Evolutionary conservation across 2,888 invertebrate genomes (phyloP), one percentile per base, ranked within the genome.

Genomic region (Pterostichus niger): DNA sequence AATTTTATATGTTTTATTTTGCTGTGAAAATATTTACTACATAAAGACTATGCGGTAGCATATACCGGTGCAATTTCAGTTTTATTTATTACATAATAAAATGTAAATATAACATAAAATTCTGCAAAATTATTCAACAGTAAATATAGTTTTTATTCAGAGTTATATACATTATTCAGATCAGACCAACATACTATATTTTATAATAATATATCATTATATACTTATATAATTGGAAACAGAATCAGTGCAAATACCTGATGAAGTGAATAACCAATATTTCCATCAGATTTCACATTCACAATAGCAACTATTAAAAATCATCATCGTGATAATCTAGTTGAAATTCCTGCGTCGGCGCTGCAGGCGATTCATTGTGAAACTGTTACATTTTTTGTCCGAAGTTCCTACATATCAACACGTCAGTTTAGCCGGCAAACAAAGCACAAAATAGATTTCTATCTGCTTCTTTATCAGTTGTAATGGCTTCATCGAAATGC

Each of bases 31-130:
- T 35, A 24, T 59, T 56, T 56, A 24, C 59, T 59, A 17, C 59
- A 59, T 59, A 59, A 59, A 59, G 31, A 31, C 10, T 11, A 59
- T 13, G 13, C 64, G 35, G n/a, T 5, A 31, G 64, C 64, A 31
- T 64, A 35, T 33, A 64, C 31, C n/a, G 33, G 31, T 33, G 64
- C 35, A 33, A 64, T 64, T 64, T 33, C 64, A 2, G 64, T 7
- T 35, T 64, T 64, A 64, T 64, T 64, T 64, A 64, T 64, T 64
- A 13, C 31, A 0, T 35, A 64, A 64, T 64, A 64, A 64, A 64
- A 64, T 64, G n/a, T 64, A 64, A 64, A 64, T 35, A 64, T 33
- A 64, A 64, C 64, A 64, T 64, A 64, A 64, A 64, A 64, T 64
- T 64, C n/a, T 35, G 64, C 35, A 64, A 49, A 49, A 49, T 49